A percentile compares a stretch with the other conserved stretches of the same genome.
Conservation (phyloP, 2,888 invertebrate species). For the Chorisops tibialis region DNA sequence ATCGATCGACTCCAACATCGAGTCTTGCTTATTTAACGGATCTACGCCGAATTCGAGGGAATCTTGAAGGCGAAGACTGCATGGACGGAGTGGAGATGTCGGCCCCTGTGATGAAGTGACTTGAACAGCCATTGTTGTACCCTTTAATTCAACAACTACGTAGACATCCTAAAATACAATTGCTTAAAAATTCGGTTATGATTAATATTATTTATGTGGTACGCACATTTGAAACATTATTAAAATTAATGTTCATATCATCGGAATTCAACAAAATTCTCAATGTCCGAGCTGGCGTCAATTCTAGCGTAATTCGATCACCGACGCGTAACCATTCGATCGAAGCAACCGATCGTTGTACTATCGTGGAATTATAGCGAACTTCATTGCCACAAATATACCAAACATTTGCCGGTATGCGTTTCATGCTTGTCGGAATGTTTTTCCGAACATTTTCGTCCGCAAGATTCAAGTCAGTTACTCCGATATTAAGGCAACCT, state of each 20-base stretch:
- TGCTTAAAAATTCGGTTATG: background rate
- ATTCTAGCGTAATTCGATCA: slow-evolving; percentile 73
- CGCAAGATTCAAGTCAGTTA: slow-evolving; percentile 66
- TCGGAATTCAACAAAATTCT: slow-evolving; percentile 79
- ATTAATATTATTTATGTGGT: background rate
- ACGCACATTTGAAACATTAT: slow-evolving; percentile 72
- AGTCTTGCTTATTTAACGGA: slow-evolving; percentile 54
- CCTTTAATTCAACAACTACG: slow-evolving; percentile 78
- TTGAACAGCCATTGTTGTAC: slow-evolving; percentile 72
- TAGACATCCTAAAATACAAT: slow-evolving; percentile 64
- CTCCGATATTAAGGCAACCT: slow-evolving; percentile 75
- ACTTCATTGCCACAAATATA: slow-evolving; percentile 61
- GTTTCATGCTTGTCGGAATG: slow-evolving; percentile 62
- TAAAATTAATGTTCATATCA: slow-evolving; percentile 71
- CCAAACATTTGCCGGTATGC: slow-evolving; percentile 62
- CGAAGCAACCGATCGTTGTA: slow-evolving; percentile 63
- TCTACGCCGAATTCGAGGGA: slow-evolving; percentile 61
- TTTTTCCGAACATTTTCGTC: slow-evolving; percentile 63
- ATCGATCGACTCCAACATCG: slow-evolving; percentile 52
- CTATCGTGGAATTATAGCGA: slow-evolving; percentile 61
- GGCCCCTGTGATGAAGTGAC: slow-evolving; percentile 65
- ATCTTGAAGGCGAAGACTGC: slow-evolving; percentile 57
- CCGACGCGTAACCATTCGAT: slow-evolving; percentile 80
- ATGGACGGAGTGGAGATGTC: slow-evolving; percentile 52
- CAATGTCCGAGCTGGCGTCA: slow-evolving; percentile 66